phyloP scores from a whole-genome alignment of 1,140 invertebrate species.

The Bombyx mandarina region DNA sequence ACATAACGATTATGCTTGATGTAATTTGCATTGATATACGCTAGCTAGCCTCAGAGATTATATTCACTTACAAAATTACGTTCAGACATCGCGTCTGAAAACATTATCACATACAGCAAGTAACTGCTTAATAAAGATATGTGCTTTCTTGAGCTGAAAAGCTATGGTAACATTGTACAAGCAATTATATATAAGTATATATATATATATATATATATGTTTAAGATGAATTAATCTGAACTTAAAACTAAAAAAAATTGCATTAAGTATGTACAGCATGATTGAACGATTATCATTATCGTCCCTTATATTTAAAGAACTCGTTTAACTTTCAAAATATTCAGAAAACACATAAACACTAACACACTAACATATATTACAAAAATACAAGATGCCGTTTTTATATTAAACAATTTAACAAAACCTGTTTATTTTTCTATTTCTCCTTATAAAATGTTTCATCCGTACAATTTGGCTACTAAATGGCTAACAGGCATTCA shows the following conservation, averaged over 20 bases:
- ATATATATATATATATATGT: too few species aligned
- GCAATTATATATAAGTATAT: slow-evolving; percentile 23
- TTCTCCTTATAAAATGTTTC: too few species aligned
- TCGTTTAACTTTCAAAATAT: slow-evolving; percentile 34
- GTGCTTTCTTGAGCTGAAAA: slow-evolving; percentile 53
- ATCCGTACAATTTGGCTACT: too few species aligned
- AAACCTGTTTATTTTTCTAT: neutral
- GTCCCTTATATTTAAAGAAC: too few species aligned
- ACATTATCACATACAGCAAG: too few species aligned
- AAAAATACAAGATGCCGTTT: slow-evolving; percentile 14
- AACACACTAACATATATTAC: slow-evolving; percentile 9
- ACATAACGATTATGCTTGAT: too few species aligned
- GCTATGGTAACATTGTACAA: slow-evolving; percentile 55
- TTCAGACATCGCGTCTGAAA: too few species aligned
- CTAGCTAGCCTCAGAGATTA: too few species aligned
- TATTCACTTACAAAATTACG: too few species aligned
- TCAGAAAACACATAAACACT: slow-evolving; percentile 27
- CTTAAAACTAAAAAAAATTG: slow-evolving; percentile 39
- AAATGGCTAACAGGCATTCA: too few species aligned
- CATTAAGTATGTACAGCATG: slow-evolving; percentile 56
- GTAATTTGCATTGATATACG: too few species aligned
- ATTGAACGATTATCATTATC: slow-evolving; percentile 20
- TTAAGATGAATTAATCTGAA: slow-evolving; percentile 11
- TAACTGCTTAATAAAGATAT: slow-evolving; percentile 40
- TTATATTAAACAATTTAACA: slow-evolving; percentile 1